Base-by-base conservation (phyloP, 1,140 invertebrate species). In the Planococcus citri region DNA sequence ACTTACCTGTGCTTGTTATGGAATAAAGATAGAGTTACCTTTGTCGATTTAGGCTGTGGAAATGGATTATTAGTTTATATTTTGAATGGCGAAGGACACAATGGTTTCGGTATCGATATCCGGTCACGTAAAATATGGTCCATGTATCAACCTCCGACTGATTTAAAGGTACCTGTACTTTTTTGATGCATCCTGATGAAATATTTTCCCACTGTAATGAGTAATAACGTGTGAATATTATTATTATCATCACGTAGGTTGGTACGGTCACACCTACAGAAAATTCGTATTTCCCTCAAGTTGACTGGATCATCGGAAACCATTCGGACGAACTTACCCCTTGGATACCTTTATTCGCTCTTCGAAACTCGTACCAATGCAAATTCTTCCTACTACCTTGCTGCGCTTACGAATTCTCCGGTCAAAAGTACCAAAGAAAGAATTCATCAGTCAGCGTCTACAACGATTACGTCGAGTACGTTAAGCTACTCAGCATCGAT, bases 301-400 rank as follows among this genome's bases (percentile, higher is more conserved):
- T 80, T 51, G 91, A 97, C 77, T 98, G 95, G 94, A 79, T 98
- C 14, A 95, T 99, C 78, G 96, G 97, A 57, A 99, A 99, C 83
- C 97, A 99, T 82, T 96, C 94, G 51, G 97, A 98, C 83, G 96
- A 98, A 78, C 78, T 99, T 6, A 97, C 95, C 27, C 95, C 96
- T 6, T 99, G 96, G 95, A 88, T 99, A 74, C 95, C 96, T 37
- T 87, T 98, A 0, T 87, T 98, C 70, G 89, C 95, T 38, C 85
- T 90, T 0, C 85, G 83, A 71, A 85, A 83, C 78, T 83, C 86
- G 3, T 81, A 82, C 71, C 78, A 82, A 68, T 87, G 87, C 71
- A 87, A 85, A 61, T 95, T 89, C 75, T 97, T 98, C 79, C 78
- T 99, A 6, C 78, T 99, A 22, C 96, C 96, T 0, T 99, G 96